Base-by-base conservation (phyloP, 2,888 invertebrate genomes). In the Leucania comma region DNA sequence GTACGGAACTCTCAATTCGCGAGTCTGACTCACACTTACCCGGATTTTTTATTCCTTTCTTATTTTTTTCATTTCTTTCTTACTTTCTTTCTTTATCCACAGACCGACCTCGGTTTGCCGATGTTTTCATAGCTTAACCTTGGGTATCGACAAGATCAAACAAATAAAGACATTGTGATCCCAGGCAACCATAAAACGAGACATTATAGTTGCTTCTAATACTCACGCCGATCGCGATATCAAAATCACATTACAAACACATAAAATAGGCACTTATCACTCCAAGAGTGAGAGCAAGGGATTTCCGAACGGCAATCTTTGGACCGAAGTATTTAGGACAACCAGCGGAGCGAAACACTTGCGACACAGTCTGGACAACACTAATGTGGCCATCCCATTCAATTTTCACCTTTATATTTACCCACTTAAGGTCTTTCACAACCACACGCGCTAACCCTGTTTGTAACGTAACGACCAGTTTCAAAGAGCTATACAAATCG, bases 281-380 rank as follows among this genome's bases (percentile, higher is more conserved):
- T 79, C 35, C 42, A 69, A 76, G 26, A 82, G 80, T 83, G 78
- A 84, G 83, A 85, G 83, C 74, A 82, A 79, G 84, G 86, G 88
- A 88, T 90, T 90, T 90, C 88, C 86, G 87, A 90, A 89, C 82
- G 83, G 84, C 89, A 91, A 86, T 91, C 90, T 90, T 89, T 88
- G 85, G 82, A 87, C 85, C 83, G 78, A 84, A 88, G 90, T 93
- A 94, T 94, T 93, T 91, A 89, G 94, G 91, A 88, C 93, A 92
- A 50, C 86, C 88, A 89, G 87, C 90, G 87, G 84, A 90, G 88
- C 92, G 88, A 83, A 81, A 84, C 87, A 76, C 79, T 93, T 90
- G 87, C 90, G 88, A 89, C 90, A 93, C 83, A 53, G 72, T 79
- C 82, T 88, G 84, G 88, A 87, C 86, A 85, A 61, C 75, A 73